Base-by-base conservation (phyloP, 2,113 vertebrate species). In the Hypocryptadius cinnamomeus region DNA sequence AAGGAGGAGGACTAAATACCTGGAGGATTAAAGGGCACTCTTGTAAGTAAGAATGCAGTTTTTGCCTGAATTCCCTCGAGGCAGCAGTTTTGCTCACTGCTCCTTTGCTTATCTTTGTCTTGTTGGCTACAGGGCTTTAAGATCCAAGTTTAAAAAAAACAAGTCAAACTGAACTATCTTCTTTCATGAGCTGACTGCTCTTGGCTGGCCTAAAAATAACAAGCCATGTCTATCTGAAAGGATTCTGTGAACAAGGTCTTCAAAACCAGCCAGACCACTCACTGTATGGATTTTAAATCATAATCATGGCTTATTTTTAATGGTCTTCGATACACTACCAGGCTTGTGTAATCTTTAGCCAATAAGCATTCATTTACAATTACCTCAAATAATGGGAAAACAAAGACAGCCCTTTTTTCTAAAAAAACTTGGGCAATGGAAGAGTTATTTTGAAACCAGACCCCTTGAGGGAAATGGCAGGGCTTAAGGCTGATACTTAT, bases 131-230 rank as follows among this genome's bases (percentile, higher is more conserved):
- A 73, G 68, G 76, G 82, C 88, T 92, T 85, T 54, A 61, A 83
- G 87, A 91, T 85, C 63, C 17, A 59, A 83, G 85, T 92, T 92
- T 65, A 31, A 81, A 64, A 87, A 87, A 88, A 64, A 76, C 65
- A 96, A 82, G 47, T 85, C 87, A 79, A 90, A 77, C 54, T 3
- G 10, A 86, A 72, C 82, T 94, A 51, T 94, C 88, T 83, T 77
- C 82, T 83, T 66, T 92, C 51, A 42, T 56, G 64, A 77, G 71
- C 79, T 78, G 82, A 61, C 85, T 50, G 54, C 71, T 90, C 59
- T 65, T 73, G 89, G 79, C 90, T 82, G 51, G 79, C 85, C 92
- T 93, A 94, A 85, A 94, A 95, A 95, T 93, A 96, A 87, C 85
- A 87, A 71, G 50, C 78, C 42, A 3, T 57, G 63, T 61, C 11